Evolutionary conservation across 1,140 invertebrate species (phyloP), one percentile per base, ranked within the genome.

Genomic region (Branchinecta lynchi): DNA sequence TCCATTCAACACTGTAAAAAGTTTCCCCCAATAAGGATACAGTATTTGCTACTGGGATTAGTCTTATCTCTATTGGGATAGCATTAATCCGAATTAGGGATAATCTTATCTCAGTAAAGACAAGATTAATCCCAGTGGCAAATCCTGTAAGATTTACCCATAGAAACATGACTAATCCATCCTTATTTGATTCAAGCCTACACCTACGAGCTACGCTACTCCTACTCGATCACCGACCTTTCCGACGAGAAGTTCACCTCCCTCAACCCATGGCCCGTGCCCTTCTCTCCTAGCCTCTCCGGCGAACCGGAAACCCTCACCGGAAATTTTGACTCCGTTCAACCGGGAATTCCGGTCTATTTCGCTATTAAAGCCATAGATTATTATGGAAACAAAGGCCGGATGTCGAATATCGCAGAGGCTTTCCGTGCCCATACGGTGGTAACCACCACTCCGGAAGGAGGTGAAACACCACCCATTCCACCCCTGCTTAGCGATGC

Each of bases 321-420:
- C 0, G 51, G 51, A 60, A 60, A 60, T 60, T 60, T 60, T 6
- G 51, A 60, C 17, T 20, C 12, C 17, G 12, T 60, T 3, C 75
- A 76, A 0, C 79, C 79, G 70, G 78, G 78, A 2, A 44, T 82
- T 5, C 77, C 79, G 0, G 71, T 81, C 44, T 84, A 79, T 72
- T 80, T 85, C 71, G 80, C 81, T n/a, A 75, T 86, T 3, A 76
- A 82, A 44, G 81, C 82, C 0, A 79, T 81, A 66, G 79, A 80
- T 70, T 73, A 75, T 12, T 70, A 71, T 17, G 77, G 76, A 12
- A 77, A 79, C 51, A 75, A 76, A 8, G 80, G 81, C 2, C 80
- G 80, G 6, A 74, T 82, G 32, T 86, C 84, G 0, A 86, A 86
- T 74, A 81, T 81, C 74, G 81, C 82, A 7, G 74, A 79, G n/a